Percentiles rank a stretch among this genome's conserved stretches.
These are phyloP conservation scores for Saturnia pavonia DNA, from an alignment of 2,888 invertebrate species.

Conservation along the genomic window DNA sequence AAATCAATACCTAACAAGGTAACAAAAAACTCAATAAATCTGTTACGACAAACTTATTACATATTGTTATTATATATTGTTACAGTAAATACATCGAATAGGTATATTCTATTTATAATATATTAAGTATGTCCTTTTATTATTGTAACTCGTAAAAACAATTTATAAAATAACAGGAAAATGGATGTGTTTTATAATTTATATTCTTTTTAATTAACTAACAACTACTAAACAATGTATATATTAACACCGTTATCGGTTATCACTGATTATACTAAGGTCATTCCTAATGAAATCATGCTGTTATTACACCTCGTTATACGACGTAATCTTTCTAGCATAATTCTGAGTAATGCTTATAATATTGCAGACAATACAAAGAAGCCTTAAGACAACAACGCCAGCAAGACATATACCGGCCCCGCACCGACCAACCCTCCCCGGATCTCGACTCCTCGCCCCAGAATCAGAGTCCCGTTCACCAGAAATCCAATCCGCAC, in stretches of 20 bases:
- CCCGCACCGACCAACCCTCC: conserved; percentile 82
- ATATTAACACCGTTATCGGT: not conserved
- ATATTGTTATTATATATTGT: too few relatives aligned
- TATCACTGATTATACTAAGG: not conserved
- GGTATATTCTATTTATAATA: too few relatives aligned
- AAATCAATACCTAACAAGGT: too few relatives aligned
- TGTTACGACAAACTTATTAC: too few relatives aligned
- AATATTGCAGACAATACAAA: conserved; percentile 89
- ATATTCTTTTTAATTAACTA: not conserved
- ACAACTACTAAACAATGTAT: conserved; percentile 1
- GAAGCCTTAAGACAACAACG: conserved; percentile 93
- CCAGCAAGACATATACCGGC: conserved; percentile 89
- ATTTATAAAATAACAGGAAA: conserved; percentile 2
- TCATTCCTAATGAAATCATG: not conserved
- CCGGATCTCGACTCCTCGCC: conserved; percentile 80
- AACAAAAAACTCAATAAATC: too few relatives aligned
- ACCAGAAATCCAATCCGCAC: conserved; percentile 71
- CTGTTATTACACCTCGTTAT: conserved; percentile 2
- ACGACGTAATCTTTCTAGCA: not conserved
- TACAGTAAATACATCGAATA: too few relatives aligned
- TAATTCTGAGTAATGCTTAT: not conserved
- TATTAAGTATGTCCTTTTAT: not conserved
- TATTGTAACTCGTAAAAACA: not conserved
- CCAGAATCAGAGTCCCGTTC: conserved; percentile 75
- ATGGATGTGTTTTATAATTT: not conserved